Conservation (phyloP, 2,888 invertebrate genomes). For the Helleia helle region DNA sequence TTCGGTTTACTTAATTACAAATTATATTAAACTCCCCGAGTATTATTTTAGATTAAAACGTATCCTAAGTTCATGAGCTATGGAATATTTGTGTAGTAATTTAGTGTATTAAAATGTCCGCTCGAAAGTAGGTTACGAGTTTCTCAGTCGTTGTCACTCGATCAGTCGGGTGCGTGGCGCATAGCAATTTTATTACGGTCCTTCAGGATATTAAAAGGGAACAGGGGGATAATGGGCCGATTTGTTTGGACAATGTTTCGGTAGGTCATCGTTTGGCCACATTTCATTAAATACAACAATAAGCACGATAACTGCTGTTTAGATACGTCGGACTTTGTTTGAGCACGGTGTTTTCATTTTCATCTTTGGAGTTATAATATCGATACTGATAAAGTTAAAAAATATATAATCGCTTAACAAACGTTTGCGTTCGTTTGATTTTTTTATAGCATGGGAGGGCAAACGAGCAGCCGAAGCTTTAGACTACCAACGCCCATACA, state of each 20-base stretch:
- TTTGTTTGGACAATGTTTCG: constrained; percentile 50
- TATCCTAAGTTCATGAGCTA: neutral
- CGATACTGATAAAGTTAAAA: too few species aligned
- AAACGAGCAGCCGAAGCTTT: too few species aligned
- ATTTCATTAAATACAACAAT: constrained; percentile 64
- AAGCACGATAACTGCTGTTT: constrained; percentile 40
- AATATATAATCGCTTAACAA: too few species aligned
- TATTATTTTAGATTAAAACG: neutral
- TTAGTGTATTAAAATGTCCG: constrained; percentile 10
- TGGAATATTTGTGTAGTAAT: constrained; percentile 6
- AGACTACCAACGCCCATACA: too few species aligned
- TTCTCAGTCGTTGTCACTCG: constrained; percentile 34
- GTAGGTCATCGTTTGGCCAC: constrained; percentile 44
- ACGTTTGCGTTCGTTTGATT: too few species aligned
- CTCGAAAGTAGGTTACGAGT: constrained; percentile 18
- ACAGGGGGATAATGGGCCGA: constrained; percentile 49
- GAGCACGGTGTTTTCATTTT: constrained; percentile 9
- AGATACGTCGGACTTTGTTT: constrained; percentile 26
- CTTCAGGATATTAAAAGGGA: constrained; percentile 47
- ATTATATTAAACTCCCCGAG: neutral
- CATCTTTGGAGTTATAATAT: too few species aligned
- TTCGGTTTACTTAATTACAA: too few species aligned
- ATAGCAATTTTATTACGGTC: constrained; percentile 50
- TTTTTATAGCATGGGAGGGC: too few species aligned
- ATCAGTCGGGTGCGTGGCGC: constrained; percentile 36